These are phyloP conservation scores for Acanthococcus lagerstroemiae DNA, from an alignment of 2,888 invertebrate genomes.

Conservation along the genomic window DNA sequence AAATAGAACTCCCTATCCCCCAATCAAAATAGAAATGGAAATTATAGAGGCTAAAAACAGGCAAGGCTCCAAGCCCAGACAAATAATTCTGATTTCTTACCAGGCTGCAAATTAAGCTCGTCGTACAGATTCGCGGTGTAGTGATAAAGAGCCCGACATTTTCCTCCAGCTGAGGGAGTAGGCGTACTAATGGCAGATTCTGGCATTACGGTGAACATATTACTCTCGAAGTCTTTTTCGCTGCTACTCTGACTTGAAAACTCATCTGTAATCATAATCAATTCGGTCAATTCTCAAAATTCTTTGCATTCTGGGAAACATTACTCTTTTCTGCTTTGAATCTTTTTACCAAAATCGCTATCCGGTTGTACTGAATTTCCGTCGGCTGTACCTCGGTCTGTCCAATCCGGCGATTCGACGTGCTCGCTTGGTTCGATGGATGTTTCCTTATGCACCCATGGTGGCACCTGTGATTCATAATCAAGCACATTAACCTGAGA, in stretches of 20 bases:
- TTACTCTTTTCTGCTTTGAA: neutral
- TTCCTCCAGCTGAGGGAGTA: conserved; percentile 39
- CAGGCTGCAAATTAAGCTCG: conserved; percentile 65
- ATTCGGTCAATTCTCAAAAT: too few relatives aligned
- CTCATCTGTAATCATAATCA: conserved; percentile 65
- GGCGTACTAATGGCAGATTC: conserved; percentile 29
- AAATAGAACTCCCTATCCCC: too few relatives aligned
- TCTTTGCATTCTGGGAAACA: too few relatives aligned
- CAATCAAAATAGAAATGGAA: too few relatives aligned
- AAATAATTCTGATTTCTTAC: conserved; percentile 44
- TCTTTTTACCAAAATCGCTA: conserved; percentile 61
- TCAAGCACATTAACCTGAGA: too few relatives aligned
- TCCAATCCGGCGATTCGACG: conserved; percentile 52
- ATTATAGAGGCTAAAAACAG: too few relatives aligned
- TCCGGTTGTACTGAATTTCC: conserved; percentile 75
- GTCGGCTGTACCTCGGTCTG: conserved; percentile 65
- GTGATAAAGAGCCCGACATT: conserved; percentile 76
- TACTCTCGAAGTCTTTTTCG: conserved; percentile 39
- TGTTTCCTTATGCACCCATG: conserved; percentile 59
- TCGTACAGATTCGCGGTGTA: conserved; percentile 80
- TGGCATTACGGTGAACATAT: conserved; percentile 36
- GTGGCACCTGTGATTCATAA: conserved; percentile 54
- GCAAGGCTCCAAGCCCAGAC: too few relatives aligned
- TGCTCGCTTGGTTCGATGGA: conserved; percentile 42
- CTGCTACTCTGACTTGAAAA: conserved; percentile 64